Evolutionary conservation across 1,140 invertebrate species (phyloP), one percentile per base, ranked within the genome.

Genomic region (Cylas formicarius): DNA sequence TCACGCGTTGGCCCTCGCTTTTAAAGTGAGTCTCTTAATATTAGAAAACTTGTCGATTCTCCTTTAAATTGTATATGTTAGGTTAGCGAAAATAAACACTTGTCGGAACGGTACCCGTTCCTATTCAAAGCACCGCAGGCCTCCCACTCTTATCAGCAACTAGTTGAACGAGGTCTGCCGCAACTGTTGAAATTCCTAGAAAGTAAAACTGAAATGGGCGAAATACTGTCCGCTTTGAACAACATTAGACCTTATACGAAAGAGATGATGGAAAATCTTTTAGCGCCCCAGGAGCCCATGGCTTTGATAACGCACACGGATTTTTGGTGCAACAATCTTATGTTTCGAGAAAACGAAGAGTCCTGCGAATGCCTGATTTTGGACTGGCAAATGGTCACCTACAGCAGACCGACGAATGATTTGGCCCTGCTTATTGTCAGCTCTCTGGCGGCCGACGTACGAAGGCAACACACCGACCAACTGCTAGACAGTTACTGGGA

Each of bases 361-460:
- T 10, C 4, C 14, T 50, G 45, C 36, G 65, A 67, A 13, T 88
- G 84, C 55, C 73, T 75, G 14, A 81, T 86, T 14, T 63, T 88
- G 11, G 84, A 86, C 59, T 88, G 84, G 84, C 84, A 87, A 69
- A 86, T 88, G 84, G 80, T 86, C 35, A 84, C 82, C 0, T 77
- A 84, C 44, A 83, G 82, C 38, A 67, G 78, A 44, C 78, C 80
- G 1, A 82, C 79, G n/a, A 86, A 86, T 55, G 85, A 88, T 59
- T 68, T 87, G 0, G 84, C 85, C 1, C 61, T 87, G 16, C 65
- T 88, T n/a, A 61, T 88, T 2, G 72, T 86, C n/a, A 86, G 82
- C 42, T 86, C 83, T 1, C 66, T 86, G 18, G 75, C 81, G 0
- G 80, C 82, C 1, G 77, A 83, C 55, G 57, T 83, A 32, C 68